phyloP scores from a whole-genome alignment of 2,888 invertebrate genomes.

The Linyphia triangularis region DNA sequence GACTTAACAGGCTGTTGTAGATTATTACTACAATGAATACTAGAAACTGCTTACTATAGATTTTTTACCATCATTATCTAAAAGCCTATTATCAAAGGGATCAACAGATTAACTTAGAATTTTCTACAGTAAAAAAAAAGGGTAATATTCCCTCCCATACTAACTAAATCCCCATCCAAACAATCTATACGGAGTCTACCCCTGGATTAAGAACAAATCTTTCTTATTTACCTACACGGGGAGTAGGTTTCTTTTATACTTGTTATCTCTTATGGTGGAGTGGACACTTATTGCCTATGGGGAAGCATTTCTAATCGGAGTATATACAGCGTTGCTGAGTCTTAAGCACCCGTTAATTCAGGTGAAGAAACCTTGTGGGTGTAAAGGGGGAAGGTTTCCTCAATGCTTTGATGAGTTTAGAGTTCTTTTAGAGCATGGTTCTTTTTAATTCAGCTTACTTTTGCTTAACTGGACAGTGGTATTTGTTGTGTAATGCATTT shows the following conservation, averaged over 20 bases:
- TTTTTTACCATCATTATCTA: too few species aligned
- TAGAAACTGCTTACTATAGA: too few species aligned
- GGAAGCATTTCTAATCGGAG: neutral
- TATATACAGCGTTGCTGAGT: neutral
- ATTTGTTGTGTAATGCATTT: too few species aligned
- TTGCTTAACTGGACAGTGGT: too few species aligned
- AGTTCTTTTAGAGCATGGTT: neutral
- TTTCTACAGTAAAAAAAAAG: neutral
- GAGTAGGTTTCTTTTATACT: neutral
- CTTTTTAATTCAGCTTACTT: too few species aligned
- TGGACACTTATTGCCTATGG: conserved; percentile 12
- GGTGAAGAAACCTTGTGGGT: neutral
- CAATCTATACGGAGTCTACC: neutral
- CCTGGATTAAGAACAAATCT: neutral
- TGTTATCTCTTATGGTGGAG: neutral
- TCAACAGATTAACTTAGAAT: neutral
- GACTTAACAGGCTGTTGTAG: too few species aligned
- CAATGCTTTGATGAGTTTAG: neutral
- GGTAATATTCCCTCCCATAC: neutral
- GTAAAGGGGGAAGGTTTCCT: neutral
- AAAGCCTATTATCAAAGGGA: too few species aligned
- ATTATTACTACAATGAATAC: too few species aligned
- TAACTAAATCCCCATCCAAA: neutral
- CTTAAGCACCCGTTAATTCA: neutral
- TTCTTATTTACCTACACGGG: conserved; percentile 15